Conservation (phyloP, 2,797 vertebrate species). For the Oreochromis grahami region DNA sequence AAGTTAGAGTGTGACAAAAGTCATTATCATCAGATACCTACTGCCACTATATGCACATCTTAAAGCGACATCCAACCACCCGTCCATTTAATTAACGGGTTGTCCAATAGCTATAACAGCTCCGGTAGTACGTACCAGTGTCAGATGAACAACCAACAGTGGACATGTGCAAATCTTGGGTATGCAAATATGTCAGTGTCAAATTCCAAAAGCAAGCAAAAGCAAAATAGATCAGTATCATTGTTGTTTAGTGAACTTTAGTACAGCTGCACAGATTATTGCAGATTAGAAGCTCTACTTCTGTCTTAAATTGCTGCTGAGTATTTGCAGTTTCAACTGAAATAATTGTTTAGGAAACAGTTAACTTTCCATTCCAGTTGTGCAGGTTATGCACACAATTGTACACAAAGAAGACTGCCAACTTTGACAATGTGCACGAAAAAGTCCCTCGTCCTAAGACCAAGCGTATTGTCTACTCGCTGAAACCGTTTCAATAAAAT, state of each 20-base stretch:
- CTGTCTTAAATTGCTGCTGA: not conserved
- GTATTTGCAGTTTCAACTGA: not conserved
- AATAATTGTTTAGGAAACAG: not conserved
- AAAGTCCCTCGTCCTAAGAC: not conserved
- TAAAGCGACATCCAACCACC: not conserved
- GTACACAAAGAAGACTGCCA: not conserved
- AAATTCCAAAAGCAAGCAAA: not conserved
- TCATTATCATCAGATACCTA: not conserved
- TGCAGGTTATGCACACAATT: not conserved
- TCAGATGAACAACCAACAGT: not conserved
- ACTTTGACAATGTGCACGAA: not conserved
- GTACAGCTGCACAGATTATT: not conserved
- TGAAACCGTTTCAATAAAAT: not conserved
- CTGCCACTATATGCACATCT: not conserved
- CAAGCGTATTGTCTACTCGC: not conserved
- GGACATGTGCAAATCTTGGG: not conserved
- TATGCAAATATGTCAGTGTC: not conserved
- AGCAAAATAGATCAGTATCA: not conserved
- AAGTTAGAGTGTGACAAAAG: not conserved
- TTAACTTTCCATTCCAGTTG: not conserved
- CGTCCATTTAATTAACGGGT: not conserved
- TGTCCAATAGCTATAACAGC: not conserved
- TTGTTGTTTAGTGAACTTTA: not conserved
- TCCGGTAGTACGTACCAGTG: not conserved
- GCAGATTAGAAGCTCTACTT: accelerated